Base-by-base conservation (phyloP, 1,140 invertebrate species). In the Cryptotermes secundus region DNA sequence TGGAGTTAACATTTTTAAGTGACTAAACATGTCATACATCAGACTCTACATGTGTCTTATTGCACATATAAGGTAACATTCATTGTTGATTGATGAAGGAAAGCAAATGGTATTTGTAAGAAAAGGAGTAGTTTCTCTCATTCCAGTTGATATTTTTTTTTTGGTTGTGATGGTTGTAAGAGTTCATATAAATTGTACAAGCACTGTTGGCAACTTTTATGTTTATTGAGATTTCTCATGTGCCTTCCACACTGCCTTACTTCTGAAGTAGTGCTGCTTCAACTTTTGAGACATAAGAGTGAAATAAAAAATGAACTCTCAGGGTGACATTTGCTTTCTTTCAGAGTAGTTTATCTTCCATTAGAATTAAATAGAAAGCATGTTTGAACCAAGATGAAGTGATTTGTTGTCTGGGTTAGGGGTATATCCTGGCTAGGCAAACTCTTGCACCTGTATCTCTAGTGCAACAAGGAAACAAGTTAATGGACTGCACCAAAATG, bases 371-470 rank as follows among this genome's bases (percentile, higher is more conserved):
- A 10, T 72, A 72, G 16, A 26, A 59, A 59, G 59, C 59, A 72
- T 72, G 59, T 72, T n/a, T 72, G 59, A 72, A 72, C 31, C 31
- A 31, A 12, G n/a, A 72, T 72, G 26, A 31, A 72, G 59, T 72
- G 59, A 72, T n/a, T 19, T 49, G n/a, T 72, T 31, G 59, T 72
- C 59, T 72, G 59, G 59, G 59, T 72, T 72, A 72, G n/a, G n/a
- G 59, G 59, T 72, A 14, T 31, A 72, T 72, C 59, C 59, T 72
- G n/a, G n/a, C 59, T 72, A 72, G 59, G 59, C 14, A 16, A 72
- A 7, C 59, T 72, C 59, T 72, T 72, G 26, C 59, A n/a, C 59
- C 26, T 72, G n/a, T 72, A 72, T 72, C 26, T 72, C 26, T n/a
- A 31, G 59, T 72, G 59, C 26, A 72, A n/a, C 59, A 72, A 72